Conservation (phyloP, 2,113 vertebrate genomes). For the Caretta caretta region DNA sequence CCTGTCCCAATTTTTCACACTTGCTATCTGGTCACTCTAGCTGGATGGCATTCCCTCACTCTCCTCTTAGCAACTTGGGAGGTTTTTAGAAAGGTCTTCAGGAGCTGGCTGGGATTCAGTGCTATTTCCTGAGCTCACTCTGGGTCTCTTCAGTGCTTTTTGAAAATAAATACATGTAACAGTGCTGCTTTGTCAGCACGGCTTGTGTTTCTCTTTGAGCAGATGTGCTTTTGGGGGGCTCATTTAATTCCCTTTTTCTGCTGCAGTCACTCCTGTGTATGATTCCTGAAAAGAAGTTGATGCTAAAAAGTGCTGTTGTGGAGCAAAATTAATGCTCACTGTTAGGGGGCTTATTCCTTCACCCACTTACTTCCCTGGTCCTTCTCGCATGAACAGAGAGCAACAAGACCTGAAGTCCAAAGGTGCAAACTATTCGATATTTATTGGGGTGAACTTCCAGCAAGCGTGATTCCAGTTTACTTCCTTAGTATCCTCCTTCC, state of each 20-base stretch:
- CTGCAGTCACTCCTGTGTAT: not conserved
- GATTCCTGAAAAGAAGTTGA: not conserved
- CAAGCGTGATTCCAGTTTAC: no score
- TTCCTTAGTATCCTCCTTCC: no score
- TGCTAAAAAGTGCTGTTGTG: not conserved
- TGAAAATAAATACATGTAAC: no score
- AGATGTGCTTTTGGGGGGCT: not conserved
- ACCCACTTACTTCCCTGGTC: no score
- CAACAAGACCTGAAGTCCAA: no score
- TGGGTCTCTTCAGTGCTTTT: not conserved
- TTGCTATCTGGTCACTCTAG: no score
- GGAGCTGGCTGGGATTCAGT: not conserved
- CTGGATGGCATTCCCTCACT: not conserved
- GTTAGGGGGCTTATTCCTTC: no score
- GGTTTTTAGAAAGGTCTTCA: not conserved
- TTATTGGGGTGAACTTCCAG: no score
- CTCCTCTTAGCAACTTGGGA: not conserved
- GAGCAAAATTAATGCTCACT: not conserved
- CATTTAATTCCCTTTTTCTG: rapidly evolving
- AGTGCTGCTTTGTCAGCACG: not conserved
- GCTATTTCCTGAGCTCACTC: not conserved
- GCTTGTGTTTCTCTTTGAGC: not conserved
- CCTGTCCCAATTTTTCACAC: no score
- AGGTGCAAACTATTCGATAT: no score
- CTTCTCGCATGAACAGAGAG: no score